Conservation (phyloP, 2,113 vertebrate genomes). For the Archocentrus centrarchus region DNA sequence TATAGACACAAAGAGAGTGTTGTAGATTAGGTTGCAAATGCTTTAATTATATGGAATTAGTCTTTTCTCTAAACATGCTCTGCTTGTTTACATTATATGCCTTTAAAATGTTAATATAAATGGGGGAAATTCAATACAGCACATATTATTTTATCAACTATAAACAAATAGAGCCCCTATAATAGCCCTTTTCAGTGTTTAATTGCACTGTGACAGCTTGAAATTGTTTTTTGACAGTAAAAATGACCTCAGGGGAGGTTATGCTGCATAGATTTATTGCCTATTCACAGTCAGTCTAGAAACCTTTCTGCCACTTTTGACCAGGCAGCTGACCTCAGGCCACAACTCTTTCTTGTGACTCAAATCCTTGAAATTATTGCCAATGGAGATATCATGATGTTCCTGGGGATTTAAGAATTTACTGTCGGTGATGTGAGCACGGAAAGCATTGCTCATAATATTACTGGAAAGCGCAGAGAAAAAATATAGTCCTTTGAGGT, state of each 20-base stretch:
- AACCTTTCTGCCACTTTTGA: not conserved
- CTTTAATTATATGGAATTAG: not conserved
- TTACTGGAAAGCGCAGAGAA: not conserved
- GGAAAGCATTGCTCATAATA: conserved; percentile 9
- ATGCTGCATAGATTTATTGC: not conserved
- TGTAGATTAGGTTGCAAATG: not conserved
- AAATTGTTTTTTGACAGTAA: not conserved
- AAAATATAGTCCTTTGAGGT: not conserved
- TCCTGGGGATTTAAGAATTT: conserved; percentile 21
- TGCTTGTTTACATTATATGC: not conserved
- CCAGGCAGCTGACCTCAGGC: not conserved
- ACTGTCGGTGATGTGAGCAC: not conserved
- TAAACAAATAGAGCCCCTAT: not conserved
- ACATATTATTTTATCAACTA: not conserved
- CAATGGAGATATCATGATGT: conserved; percentile 13
- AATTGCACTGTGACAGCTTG: not conserved
- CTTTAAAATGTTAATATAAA: not conserved
- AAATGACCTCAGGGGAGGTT: not conserved
- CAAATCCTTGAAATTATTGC: not conserved
- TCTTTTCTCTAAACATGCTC: not conserved
- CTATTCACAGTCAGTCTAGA: not conserved
- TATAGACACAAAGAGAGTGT: not conserved
- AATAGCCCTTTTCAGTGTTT: not conserved
- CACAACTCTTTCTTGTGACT: not conserved
- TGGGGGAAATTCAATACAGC: not conserved